Evolutionary conservation across 2,797 vertebrate genomes (phyloP).

Genomic region (Gambusia yucatana): DNA sequence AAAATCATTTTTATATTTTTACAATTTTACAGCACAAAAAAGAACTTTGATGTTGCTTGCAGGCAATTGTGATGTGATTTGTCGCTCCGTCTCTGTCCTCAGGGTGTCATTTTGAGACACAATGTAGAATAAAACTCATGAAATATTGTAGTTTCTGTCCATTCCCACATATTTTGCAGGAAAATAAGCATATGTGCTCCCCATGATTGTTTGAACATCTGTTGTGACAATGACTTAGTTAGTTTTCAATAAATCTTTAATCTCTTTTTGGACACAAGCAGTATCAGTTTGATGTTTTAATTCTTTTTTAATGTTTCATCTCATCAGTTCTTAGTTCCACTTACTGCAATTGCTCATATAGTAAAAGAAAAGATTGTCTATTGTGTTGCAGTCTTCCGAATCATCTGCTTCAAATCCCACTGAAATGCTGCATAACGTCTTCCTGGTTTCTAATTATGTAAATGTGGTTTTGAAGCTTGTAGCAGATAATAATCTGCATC

Average conservation of each 20-base stretch:
- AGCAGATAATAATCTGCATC: conserved; percentile 68
- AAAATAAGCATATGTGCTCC: conserved; percentile 17
- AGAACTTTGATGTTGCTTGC: conserved; percentile 65
- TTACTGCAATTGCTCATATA: not conserved
- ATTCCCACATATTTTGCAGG: conserved; percentile 25
- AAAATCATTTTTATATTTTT: conserved; percentile 53
- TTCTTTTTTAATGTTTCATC: conserved; percentile 6
- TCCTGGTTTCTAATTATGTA: conserved; percentile 34
- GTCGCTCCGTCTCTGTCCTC: conserved; percentile 47
- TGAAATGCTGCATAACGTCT: not conserved
- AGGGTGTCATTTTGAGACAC: conserved; percentile 49
- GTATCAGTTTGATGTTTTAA: conserved; percentile 3
- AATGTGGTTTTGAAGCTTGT: conserved; percentile 28
- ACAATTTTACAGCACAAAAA: conserved; percentile 43
- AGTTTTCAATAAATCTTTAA: not conserved
- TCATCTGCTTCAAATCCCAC: not conserved
- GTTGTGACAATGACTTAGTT: conserved; percentile 18
- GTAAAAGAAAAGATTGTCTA: not conserved
- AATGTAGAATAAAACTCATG: conserved; percentile 53
- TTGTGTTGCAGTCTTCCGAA: conserved; percentile 1
- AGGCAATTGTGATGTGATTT: conserved; percentile 55
- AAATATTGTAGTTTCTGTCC: conserved; percentile 36
- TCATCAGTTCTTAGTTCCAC: not conserved
- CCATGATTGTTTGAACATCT: conserved; percentile 30
- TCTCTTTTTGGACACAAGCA: not conserved